Evolutionary conservation across 2,797 vertebrate genomes (phyloP), one percentile per base, ranked within the genome.

Genomic region (Propithecus deckenii): DNA sequence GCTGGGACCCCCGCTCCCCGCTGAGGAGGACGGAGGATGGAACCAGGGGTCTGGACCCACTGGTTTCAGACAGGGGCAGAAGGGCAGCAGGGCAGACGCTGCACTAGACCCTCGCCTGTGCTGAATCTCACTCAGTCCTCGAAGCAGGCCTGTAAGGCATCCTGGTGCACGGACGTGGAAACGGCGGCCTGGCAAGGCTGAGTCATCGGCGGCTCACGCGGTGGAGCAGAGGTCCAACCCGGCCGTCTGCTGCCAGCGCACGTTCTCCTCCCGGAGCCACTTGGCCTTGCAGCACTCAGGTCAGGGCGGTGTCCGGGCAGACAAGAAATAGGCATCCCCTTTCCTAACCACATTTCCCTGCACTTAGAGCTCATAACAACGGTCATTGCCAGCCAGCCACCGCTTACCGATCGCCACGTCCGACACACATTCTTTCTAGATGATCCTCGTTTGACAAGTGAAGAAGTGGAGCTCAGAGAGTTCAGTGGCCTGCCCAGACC

Each of bases 161-260:
- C 46, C 14, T 3, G 22, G 18, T 13, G 5, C 4, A 2, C 14
- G 28, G 1, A 4, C 0, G 3, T 3, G 28, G 50, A 46, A 89
- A 35, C 1, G 12, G 59, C 23, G 0, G 50, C 35, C 22, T 6
- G 32, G 67, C 4, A 46, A 71, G 71, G 46, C 13, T 30, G 88
- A 38, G 38, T 59, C 81, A 72, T 0, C 2, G 79, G 46, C 0
- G 30, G 59, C 65, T 86, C 35, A 43, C 32, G 11, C 10, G 3
- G 38, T 1, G 10, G 57, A 55, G 9, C 5, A 3, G 18, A 72
- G 63, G 76, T 7, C 65, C 83, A n/a, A 7, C 3, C 5, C 0
- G 4, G 57, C 25, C 13, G 2, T 41, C 55, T 48, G 52, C 15
- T 28, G 43, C 65, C 80, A 50, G 8, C 4, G 48, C 35, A 1